Base-by-base conservation (phyloP, 64 coral and sea anemone species). In the Stichodactyla helianthus region DNA sequence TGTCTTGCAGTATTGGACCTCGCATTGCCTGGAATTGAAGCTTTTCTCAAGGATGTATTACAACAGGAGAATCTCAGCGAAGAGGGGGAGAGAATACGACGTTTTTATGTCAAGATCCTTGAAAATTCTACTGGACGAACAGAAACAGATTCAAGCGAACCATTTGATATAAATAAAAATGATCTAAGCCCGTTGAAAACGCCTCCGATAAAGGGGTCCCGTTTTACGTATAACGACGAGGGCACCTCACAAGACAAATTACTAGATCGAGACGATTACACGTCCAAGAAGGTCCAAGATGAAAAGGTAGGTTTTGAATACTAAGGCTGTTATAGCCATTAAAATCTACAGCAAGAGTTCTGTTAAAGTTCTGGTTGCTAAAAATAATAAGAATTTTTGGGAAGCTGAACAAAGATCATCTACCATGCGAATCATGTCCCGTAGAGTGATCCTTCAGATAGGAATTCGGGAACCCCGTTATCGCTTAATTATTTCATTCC, bases 11-110 rank as follows among this genome's bases (percentile, higher is more conserved):
- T 62, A 44, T 35, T 84, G 53, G 59, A 84, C 53, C 83, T 84
- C 15, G 27, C 55, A 12, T 59, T 84, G 55, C 83, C 83, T 12
- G 83, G 83, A 60, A 84, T 84, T 60, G 83, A 84, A 84, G 54
- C 17, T 12, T 84, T 84, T 51, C 56, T 84, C 20, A 84, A 84
- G 59, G 55, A 84, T 50, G 83, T 84, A 17, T 55, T 84, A 26
- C 27, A 18, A 31, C 12, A 84, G 17, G 83, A 84, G 15, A 57
- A 59, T 44, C 83, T 84, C 50, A 60, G 54, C 59, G 83, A 84
- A 27, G 59, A 84, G 15, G 83, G 83, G 28, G 83, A 84, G 17
- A 62, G 61, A 7, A 27, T 84, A 63, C 51, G 83, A 27, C 53
- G 54, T 28, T 54, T 31, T 10, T 84, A 84, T 19, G 19, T 84